Conservation (phyloP, 2,797 vertebrate genomes). For the Tokudaia muenninki region DNA sequence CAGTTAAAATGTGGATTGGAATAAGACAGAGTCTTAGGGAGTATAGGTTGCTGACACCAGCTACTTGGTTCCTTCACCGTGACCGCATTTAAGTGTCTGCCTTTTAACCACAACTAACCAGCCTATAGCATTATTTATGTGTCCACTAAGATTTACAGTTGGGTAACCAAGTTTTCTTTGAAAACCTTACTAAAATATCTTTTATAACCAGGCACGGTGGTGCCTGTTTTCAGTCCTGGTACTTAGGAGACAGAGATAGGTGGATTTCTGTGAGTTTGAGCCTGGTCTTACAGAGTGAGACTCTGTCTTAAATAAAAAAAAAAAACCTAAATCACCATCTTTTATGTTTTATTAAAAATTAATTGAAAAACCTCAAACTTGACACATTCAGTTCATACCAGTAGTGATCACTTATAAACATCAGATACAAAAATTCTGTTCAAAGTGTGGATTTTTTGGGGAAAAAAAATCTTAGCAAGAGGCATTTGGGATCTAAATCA, state of each 20-base stretch:
- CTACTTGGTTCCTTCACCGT: background rate
- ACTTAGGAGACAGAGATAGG: background rate
- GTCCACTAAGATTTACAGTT: background rate
- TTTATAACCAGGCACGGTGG: background rate
- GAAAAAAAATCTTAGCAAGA: slow-evolving; percentile 1
- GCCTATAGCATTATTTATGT: background rate
- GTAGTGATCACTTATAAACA: background rate
- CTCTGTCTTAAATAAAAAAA: background rate
- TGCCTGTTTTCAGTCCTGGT: background rate
- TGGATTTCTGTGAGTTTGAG: background rate
- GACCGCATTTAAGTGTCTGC: background rate
- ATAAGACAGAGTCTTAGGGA: background rate
- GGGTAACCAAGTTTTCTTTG: background rate
- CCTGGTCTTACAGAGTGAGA: background rate
- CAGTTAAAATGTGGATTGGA: background rate
- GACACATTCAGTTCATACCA: background rate
- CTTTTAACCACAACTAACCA: background rate
- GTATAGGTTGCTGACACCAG: background rate
- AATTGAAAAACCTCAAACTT: slow-evolving; percentile 42
- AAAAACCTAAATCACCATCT: background rate
- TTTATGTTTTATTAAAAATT: slow-evolving; percentile 44
- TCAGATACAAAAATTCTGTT: background rate
- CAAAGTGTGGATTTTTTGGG: background rate
- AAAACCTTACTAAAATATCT: slow-evolving; percentile 3
- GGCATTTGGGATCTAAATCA: background rate